Percentiles rank a stretch among this genome's conserved stretches.
Conservation (phyloP, 2,888 invertebrate species). For the Meteorus cinctellus region DNA sequence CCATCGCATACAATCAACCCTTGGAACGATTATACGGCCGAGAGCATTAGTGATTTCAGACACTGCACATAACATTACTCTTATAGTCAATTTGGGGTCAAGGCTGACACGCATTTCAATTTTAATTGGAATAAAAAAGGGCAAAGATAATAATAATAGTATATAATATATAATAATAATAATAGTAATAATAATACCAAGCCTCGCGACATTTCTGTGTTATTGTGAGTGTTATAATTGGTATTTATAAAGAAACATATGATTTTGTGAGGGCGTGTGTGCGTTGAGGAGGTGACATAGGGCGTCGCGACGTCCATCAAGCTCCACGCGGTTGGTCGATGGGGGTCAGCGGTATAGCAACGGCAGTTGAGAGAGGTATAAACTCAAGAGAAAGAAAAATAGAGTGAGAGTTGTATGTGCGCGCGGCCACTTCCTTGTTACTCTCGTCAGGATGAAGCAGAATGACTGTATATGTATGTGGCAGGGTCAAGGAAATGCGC, state of each 20-base stretch:
- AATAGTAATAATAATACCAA: no score
- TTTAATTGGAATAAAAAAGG: neutral
- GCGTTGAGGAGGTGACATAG: constrained; percentile 67
- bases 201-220: no score
- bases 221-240: neutral
- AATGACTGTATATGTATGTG: constrained; percentile 36
- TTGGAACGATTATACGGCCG: constrained; percentile 32
- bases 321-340: constrained; percentile 65
- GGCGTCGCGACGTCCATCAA: constrained; percentile 73
- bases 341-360: constrained; percentile 45
- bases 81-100: neutral
- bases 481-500: constrained; percentile 70
- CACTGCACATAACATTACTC: neutral
- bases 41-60: neutral
- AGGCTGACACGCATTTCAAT: neutral
- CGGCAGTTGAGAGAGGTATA: neutral
- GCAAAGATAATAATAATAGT: neutral
- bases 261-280: constrained; percentile 56
- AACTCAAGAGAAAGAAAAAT: constrained; percentile 33
- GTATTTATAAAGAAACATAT: neutral
- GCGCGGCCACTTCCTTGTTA: constrained; percentile 53
- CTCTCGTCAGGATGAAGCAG: constrained; percentile 55
- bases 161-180: neutral
- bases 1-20: constrained; percentile 40
- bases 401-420: constrained; percentile 38